Percentiles rank a stretch among this genome's conserved stretches.
Evolutionary conservation across 2,888 invertebrate species (phyloP).

Genomic region (Cryptus armator): DNA sequence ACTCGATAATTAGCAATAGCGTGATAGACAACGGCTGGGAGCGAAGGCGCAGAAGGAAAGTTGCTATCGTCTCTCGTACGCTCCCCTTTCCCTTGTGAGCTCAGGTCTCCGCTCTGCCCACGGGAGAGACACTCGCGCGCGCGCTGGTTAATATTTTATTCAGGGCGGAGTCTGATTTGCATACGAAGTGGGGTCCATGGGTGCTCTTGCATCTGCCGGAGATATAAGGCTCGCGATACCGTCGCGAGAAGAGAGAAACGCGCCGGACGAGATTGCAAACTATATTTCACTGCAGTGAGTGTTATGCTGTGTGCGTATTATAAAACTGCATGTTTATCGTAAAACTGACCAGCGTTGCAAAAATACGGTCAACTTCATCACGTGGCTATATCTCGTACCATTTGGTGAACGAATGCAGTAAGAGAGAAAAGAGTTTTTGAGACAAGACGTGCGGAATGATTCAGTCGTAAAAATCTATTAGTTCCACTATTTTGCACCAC

Average conservation of each 20-base stretch:
- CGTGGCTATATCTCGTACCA: too few species aligned
- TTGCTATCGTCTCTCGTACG: conserved; percentile 57
- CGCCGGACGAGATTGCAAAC: conserved; percentile 18
- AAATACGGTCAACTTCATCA: too few species aligned
- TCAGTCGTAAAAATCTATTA: too few species aligned
- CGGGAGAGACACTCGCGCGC: conserved; percentile 53
- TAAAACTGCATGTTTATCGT: too few species aligned
- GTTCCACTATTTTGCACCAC: too few species aligned
- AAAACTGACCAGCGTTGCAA: too few species aligned
- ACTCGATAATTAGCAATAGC: conserved; percentile 31
- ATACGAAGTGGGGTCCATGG: conserved; percentile 78
- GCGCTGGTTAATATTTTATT: conserved; percentile 81
- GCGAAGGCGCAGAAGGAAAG: conserved; percentile 41
- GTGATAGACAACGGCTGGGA: conserved; percentile 25
- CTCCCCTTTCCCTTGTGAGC: conserved; percentile 22
- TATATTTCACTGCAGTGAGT: conserved; percentile 18
- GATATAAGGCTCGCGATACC: conserved; percentile 74
- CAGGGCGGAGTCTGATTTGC: conserved; percentile 81
- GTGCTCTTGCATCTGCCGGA: conserved; percentile 75
- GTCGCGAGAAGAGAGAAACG: conserved; percentile 62
- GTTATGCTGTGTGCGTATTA: conserved; percentile 15
- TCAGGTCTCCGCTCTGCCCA: conserved; percentile 59
- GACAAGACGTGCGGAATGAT: too few species aligned
- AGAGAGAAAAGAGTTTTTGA: too few species aligned
- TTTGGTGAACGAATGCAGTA: too few species aligned